Evolutionary conservation across 2,888 invertebrate genomes (phyloP), one percentile per base, ranked within the genome.

Genomic region (Pediacus dermestoides): DNA sequence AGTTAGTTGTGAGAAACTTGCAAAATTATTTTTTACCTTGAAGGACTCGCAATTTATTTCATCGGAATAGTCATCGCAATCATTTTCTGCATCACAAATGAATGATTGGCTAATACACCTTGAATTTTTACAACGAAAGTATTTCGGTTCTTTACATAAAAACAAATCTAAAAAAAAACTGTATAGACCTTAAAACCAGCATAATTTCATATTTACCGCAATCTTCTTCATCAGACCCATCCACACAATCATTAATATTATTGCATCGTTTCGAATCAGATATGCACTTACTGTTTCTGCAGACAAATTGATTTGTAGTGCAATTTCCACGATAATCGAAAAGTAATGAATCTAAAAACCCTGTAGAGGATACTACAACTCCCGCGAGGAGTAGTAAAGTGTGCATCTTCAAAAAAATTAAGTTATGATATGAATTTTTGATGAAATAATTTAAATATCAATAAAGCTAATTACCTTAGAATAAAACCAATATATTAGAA

Each of bases 11-110:
- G n/a, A n/a, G n/a, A n/a, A 40, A 16, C 2, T 14, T 32, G 16
- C 28, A 28, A n/a, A n/a, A n/a, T n/a, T n/a, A n/a, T n/a, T n/a
- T n/a, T 8, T 34, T 39, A 48, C 49, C 37, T 38, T 40, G 46
- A 57, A 32, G 34, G 53, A 27, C 14, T 44, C 50, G 45, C 70
- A 70, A 36, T 67, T 50, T 10, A 47, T 38, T 53, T 71, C 71
- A 58, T 71, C 71, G 2, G 68, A 67, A 47, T 50, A 64, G 57
- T 71, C 71, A 2, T 58, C 61, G 46, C 71, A 71, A 53, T 71
- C 70, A 40, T 68, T 60, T 40, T 66, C 63, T 2, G 49, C 55
- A 55, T 71, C 68, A 46, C 71, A 71, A 2, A 63, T 48, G 37
- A 69, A 68, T 2, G 55, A 41, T 11, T 57, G 45, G 30, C 60